These are phyloP conservation scores for Perdita meconis DNA, from an alignment of 2,888 invertebrate genomes.

Conservation along the genomic window DNA sequence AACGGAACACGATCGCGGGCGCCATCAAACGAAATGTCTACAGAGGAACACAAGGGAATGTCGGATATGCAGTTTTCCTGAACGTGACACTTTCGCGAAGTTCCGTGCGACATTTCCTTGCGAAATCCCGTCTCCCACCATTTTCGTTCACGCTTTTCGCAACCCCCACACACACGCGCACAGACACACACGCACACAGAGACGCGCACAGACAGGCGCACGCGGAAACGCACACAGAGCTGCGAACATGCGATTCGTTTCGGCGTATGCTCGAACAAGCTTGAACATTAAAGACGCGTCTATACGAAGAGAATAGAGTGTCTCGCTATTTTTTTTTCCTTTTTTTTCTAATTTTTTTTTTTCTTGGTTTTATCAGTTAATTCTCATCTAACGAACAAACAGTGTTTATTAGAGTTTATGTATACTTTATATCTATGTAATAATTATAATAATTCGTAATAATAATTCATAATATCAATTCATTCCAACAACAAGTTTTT, in stretches of 20 bases:
- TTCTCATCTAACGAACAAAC: slow-evolving; percentile 80
- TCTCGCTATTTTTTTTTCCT: slow-evolving; percentile 66
- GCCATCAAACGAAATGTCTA: slow-evolving; percentile 15
- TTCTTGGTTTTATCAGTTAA: slow-evolving; percentile 66
- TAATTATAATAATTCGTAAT: slow-evolving; percentile 72
- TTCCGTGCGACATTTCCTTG: slow-evolving; percentile 31
- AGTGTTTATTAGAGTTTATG: slow-evolving; percentile 81
- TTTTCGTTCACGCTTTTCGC: slow-evolving; percentile 39
- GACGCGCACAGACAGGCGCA: not conserved
- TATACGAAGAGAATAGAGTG: slow-evolving; percentile 79
- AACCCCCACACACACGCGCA: slow-evolving; percentile 4
- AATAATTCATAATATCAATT: slow-evolving; percentile 78
- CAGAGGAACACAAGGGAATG: slow-evolving; percentile 33
- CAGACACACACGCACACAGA: not conserved
- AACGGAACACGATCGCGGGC: not conserved
- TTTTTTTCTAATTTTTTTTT: slow-evolving; percentile 58
- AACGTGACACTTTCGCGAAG: slow-evolving; percentile 32
- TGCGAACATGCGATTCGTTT: slow-evolving; percentile 44
- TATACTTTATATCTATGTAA: slow-evolving; percentile 71
- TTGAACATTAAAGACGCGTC: slow-evolving; percentile 80
- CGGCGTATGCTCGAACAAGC: slow-evolving; percentile 68
- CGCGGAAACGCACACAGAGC: slow-evolving; percentile 16
- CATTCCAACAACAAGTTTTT: slow-evolving; percentile 80
- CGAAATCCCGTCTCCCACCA: slow-evolving; percentile 34
- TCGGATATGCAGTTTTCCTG: slow-evolving; percentile 31